Evolutionary conservation across 2,797 vertebrate genomes (phyloP).

Genomic region (Rallus crepitans): DNA sequence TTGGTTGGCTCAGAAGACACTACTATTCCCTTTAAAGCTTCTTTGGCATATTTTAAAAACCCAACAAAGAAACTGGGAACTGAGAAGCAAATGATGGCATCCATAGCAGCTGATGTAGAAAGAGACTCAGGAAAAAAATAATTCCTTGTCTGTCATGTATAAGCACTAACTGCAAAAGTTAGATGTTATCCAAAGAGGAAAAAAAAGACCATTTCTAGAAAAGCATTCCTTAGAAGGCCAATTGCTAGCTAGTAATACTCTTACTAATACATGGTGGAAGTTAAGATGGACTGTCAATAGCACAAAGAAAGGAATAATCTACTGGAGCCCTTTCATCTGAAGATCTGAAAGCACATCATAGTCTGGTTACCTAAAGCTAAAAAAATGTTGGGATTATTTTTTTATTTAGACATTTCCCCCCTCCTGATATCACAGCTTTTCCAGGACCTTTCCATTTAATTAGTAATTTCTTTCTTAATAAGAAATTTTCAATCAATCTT

Average conservation of each 20-base stretch:
- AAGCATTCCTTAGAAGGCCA: not conserved
- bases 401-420: not conserved
- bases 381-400: not conserved
- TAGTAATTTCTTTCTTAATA: slow-evolving; percentile 24
- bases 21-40: not conserved
- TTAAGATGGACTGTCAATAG: not conserved
- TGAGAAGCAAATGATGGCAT: not conserved
- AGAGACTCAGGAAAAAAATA: not conserved
- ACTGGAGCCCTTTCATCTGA: not conserved
- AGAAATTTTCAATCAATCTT: not conserved
- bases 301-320: not conserved
- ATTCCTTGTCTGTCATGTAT: not conserved
- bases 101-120: not conserved
- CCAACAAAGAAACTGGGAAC: not conserved
- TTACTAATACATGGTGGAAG: not conserved
- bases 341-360: not conserved
- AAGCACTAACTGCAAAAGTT: not conserved
- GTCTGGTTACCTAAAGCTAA: not conserved
- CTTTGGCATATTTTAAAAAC: not conserved
- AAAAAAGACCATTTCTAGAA: not conserved
- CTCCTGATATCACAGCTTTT: not conserved
- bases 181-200: not conserved
- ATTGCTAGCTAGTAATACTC: not conserved
- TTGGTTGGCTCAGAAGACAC: not conserved
- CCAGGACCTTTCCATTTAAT: not conserved